Percentiles rank a stretch among this genome's conserved stretches.
These are phyloP conservation scores for Ptychoptera contaminata DNA, from an alignment of 2,888 invertebrate species.

Conservation along the genomic window DNA sequence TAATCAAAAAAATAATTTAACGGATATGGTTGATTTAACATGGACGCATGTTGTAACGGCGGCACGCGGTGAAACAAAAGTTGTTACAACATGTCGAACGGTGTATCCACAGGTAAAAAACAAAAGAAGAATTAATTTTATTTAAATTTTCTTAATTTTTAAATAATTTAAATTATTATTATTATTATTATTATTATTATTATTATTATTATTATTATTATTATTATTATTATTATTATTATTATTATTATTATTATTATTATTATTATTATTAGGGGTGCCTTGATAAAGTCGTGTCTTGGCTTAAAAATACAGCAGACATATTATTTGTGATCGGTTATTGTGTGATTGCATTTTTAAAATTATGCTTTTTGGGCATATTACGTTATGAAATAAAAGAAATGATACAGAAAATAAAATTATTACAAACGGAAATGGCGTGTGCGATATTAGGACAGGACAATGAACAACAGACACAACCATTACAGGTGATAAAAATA, in stretches of 20 bases:
- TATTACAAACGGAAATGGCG: slow-evolving; percentile 52
- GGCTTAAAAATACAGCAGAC: slow-evolving; percentile 66
- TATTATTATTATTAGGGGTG: slow-evolving; percentile 37
- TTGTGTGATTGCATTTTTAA: slow-evolving; percentile 77
- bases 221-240: not conserved
- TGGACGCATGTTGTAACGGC: slow-evolving; percentile 15
- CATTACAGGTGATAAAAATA: slow-evolving; percentile 11
- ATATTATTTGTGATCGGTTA: slow-evolving; percentile 68
- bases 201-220: not conserved
- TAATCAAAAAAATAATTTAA: slow-evolving; percentile 12
- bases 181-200: not conserved
- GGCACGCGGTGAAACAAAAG: slow-evolving; percentile 11
- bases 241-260: slow-evolving; percentile 2
- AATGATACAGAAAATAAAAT: slow-evolving; percentile 81
- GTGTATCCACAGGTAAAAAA: slow-evolving; percentile 14
- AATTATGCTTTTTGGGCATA: slow-evolving; percentile 76
- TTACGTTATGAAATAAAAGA: slow-evolving; percentile 75
- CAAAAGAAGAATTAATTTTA: not conserved
- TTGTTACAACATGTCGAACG: slow-evolving; percentile 13
- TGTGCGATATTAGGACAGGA: slow-evolving; percentile 29
- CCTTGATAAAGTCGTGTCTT: slow-evolving; percentile 52
- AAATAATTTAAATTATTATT: not conserved
- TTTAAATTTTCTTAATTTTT: slow-evolving; percentile 1
- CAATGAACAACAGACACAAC: slow-evolving; percentile 16
- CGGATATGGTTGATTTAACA: slow-evolving; percentile 13